phyloP scores from a whole-genome alignment of 2,888 invertebrate genomes.

The Cynaeus angustus region DNA sequence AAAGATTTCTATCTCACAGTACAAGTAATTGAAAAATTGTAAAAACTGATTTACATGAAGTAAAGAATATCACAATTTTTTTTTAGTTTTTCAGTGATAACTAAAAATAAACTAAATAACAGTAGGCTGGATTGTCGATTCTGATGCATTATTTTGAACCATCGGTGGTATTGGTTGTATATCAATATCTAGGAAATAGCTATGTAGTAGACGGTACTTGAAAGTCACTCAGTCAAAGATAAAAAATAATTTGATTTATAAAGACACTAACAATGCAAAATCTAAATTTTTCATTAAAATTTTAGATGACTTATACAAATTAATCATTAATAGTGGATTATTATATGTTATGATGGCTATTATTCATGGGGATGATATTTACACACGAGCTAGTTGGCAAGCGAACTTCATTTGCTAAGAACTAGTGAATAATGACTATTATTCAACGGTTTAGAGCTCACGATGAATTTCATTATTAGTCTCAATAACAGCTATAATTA shows the following conservation, averaged over 20 bases:
- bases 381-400: no score
- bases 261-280: background rate
- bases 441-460: no score
- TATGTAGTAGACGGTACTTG: background rate
- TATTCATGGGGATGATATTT: no score
- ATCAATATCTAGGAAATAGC: background rate
- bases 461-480: no score
- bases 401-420: no score
- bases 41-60: background rate
- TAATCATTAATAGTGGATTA: no score
- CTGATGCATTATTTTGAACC: conserved; percentile 19
- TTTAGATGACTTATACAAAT: no score
- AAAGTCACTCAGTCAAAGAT: background rate
- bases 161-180: conserved; percentile 7
- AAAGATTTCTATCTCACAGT: conserved; percentile 11
- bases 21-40: background rate
- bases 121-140: no score
- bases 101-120: background rate
- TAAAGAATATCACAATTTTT: background rate
- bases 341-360: no score
- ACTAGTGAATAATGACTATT: no score
- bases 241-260: background rate
- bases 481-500: no score
- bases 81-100: background rate
- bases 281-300: no score